Evolutionary conservation across 2,888 invertebrate genomes (phyloP).

Genomic region (Acronicta psi): DNA sequence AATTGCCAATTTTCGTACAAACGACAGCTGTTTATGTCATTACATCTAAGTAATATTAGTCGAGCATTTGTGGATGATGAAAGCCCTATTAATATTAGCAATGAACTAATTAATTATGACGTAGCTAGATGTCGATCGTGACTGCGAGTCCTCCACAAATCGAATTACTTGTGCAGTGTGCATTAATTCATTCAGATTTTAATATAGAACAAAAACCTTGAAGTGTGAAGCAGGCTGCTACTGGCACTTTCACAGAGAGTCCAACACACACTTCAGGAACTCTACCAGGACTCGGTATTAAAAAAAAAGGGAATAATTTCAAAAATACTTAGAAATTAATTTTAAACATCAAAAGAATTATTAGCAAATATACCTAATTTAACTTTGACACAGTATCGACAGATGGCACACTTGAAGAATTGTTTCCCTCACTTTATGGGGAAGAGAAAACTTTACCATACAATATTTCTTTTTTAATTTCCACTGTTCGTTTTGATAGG

Average conservation of each 20-base stretch:
- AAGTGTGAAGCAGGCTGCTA: too few species aligned
- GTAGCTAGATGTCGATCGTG: too few species aligned
- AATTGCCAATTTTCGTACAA: neutral
- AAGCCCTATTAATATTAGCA: neutral
- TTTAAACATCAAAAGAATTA: slow-evolving; percentile 33
- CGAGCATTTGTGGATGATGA: neutral
- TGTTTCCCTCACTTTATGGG: slow-evolving; percentile 39
- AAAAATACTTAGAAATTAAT: slow-evolving; percentile 16
- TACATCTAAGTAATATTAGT: neutral
- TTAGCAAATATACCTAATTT: slow-evolving; percentile 30
- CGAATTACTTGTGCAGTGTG: too few species aligned
- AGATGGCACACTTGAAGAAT: slow-evolving; percentile 46
- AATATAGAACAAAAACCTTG: too few species aligned
- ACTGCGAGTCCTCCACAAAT: too few species aligned
- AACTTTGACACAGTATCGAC: slow-evolving; percentile 32
- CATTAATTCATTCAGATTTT: too few species aligned
- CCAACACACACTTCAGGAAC: too few species aligned
- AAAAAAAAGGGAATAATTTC: neutral
- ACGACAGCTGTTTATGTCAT: slow-evolving; percentile 5
- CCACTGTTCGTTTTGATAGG: slow-evolving; percentile 15
- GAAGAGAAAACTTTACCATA: slow-evolving; percentile 42
- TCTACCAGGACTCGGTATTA: too few species aligned
- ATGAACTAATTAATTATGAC: neutral
- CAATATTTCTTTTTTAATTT: slow-evolving; percentile 48
- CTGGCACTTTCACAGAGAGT: too few species aligned